A percentile compares a stretch with the other conserved stretches of the same genome.
phyloP scores from a whole-genome alignment of 2,888 invertebrate genomes.

The Lobophora halterata region DNA sequence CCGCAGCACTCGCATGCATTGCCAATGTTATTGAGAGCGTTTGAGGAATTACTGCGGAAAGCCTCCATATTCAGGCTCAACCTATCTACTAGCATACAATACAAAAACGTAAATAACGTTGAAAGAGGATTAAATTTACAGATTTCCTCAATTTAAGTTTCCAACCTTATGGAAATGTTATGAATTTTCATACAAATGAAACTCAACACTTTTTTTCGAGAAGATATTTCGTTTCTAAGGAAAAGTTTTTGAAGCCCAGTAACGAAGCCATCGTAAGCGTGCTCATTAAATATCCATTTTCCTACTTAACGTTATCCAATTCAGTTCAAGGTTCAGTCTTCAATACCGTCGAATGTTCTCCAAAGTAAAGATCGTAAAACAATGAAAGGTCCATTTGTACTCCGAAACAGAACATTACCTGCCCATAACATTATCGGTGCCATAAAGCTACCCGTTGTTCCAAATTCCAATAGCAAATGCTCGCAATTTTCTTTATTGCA shows the following conservation, averaged over 20 bases:
- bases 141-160: not conserved
- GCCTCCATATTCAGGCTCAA: too few relatives aligned
- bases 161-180: too few relatives aligned
- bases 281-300: slow-evolving; percentile 23
- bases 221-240: slow-evolving; percentile 4
- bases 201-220: not conserved
- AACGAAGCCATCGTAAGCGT: slow-evolving; percentile 14
- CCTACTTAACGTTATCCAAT: slow-evolving; percentile 18
- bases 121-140: not conserved
- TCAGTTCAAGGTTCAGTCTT: slow-evolving; percentile 25
- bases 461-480: slow-evolving; percentile 75
- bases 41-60: slow-evolving; percentile 4
- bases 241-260: slow-evolving; percentile 5
- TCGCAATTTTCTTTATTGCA: slow-evolving; percentile 78
- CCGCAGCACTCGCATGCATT: slow-evolving; percentile 1
- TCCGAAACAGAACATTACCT: slow-evolving; percentile 73
- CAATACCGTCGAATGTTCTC: slow-evolving; percentile 24
- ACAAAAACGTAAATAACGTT: not conserved
- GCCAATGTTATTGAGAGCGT: slow-evolving; percentile 13
- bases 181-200: too few relatives aligned
- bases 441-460: slow-evolving; percentile 70
- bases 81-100: too few relatives aligned
- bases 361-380: slow-evolving; percentile 53
- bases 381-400: slow-evolving; percentile 68
- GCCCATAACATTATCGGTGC: slow-evolving; percentile 76